Evolutionary conservation across 2,888 invertebrate genomes (phyloP).

Genomic region (Ennomos erosarius): DNA sequence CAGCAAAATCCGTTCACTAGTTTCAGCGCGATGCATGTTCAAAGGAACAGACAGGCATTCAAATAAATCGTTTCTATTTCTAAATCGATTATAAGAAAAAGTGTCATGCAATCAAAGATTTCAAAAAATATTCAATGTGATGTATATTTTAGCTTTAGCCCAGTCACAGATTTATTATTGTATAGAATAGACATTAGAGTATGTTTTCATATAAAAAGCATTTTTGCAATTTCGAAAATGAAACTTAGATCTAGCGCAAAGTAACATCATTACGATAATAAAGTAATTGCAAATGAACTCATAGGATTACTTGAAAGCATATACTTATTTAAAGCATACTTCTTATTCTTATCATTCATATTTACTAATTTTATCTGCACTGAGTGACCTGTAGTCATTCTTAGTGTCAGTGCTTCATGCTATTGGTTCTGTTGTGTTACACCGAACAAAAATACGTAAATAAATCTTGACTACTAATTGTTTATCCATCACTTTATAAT

Average conservation of each 20-base stretch:
- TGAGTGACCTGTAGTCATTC: conserved; percentile 65
- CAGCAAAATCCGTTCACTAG: too few species aligned
- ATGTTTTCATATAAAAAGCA: too few species aligned
- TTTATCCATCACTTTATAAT: conserved; percentile 15
- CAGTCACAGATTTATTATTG: too few species aligned
- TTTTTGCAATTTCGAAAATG: too few species aligned
- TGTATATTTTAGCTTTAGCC: too few species aligned
- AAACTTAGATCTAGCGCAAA: conserved; percentile 3
- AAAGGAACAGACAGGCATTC: too few species aligned
- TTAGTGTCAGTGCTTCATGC: conserved; percentile 62
- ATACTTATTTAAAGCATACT: conserved; percentile 51
- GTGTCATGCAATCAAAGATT: too few species aligned
- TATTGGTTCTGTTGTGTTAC: conserved; percentile 57
- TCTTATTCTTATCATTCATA: conserved; percentile 57
- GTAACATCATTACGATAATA: background rate
- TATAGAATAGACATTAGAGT: too few species aligned
- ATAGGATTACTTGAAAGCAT: conserved; percentile 51
- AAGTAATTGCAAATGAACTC: conserved; percentile 41
- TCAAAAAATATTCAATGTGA: too few species aligned
- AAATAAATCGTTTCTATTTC: too few species aligned
- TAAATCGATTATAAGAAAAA: too few species aligned
- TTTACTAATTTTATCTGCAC: conserved; percentile 63
- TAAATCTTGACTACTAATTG: conserved; percentile 36
- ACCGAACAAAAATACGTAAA: conserved; percentile 42
- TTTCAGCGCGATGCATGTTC: too few species aligned